Conservation (phyloP, 2,797 vertebrate genomes). For the Liparis tanakae region DNA sequence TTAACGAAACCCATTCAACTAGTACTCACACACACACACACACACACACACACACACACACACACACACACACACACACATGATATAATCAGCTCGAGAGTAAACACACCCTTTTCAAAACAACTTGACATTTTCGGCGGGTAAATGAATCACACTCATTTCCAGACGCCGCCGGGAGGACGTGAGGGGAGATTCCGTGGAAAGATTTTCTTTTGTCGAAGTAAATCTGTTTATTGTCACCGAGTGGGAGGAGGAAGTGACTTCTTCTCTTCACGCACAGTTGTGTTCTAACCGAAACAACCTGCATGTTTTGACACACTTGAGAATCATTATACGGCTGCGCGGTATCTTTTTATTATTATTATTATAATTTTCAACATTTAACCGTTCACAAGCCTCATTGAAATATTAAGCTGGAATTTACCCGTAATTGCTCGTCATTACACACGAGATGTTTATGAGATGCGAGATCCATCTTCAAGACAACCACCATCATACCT, state of each 20-base stretch:
- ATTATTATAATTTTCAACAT: not conserved
- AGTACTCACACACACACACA: slow-evolving; percentile 1
- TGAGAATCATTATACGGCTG: not conserved
- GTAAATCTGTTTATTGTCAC: slow-evolving; percentile 36
- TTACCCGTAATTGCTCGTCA: not conserved
- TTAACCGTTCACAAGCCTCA: not conserved
- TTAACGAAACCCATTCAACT: not conserved
- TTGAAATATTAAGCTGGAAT: not conserved
- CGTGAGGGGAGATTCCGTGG: slow-evolving; percentile 27
- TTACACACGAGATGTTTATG: not conserved
- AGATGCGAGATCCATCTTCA: too few relatives aligned
- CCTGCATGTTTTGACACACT: not conserved
- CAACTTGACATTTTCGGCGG: not conserved
- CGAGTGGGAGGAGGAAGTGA: slow-evolving; percentile 32
- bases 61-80: slow-evolving; percentile 3
- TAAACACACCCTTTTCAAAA: not conserved
- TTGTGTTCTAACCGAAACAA: slow-evolving; percentile 13
- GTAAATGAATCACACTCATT: not conserved
- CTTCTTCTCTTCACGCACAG: slow-evolving; percentile 8
- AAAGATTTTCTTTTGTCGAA: slow-evolving; percentile 50
- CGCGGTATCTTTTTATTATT: not conserved
- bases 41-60: slow-evolving; percentile 5
- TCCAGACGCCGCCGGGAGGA: not conserved
- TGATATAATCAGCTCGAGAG: slow-evolving; percentile 5
- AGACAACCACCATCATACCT: too few relatives aligned